Base-by-base conservation (phyloP, 1,140 invertebrate species). In the Luehdorfia chinensis region DNA sequence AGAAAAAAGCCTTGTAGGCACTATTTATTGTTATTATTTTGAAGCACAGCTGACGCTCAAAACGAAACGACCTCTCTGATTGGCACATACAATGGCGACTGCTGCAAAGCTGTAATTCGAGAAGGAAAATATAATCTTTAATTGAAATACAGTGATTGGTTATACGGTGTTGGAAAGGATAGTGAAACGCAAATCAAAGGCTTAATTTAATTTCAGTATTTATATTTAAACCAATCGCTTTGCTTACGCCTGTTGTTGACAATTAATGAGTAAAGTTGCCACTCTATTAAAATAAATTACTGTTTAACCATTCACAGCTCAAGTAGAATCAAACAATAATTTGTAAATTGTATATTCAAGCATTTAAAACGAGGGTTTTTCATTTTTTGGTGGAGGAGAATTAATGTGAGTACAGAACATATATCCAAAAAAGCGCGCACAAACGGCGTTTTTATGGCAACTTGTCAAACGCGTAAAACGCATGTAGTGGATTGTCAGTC, bases 21-120 rank as follows among this genome's bases (percentile, higher is more conserved):
- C 4, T 16, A 11, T 43, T 43, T 43, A 30, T 43, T 43, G 39
- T 43, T 43, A 28, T 43, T 43, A 43, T 43, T 43, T 43, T 43
- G 39, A 27, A 30, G 27, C 27, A 43, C 39, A 43, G 39, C 39
- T 43, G 39, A 43, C 25, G 18, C 39, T 28, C 16, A 34, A 34
- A 13, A 43, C 4, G 25, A 27, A 2, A 7, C 30, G 9, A 5
- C 39, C 27, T 43, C 9, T 27, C 2, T 41, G 37, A 41, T 30
- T 30, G 39, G 36, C 36, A 43, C 8, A 30, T 18, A 43, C 39
- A 30, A 15, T 15, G 27, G 13, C 25, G 25, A 43, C 39, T 43
- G 15, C 15, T 9, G 39, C 39, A 15, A 23, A 9, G 27, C 27
- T 15, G 15, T 43, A 30, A 43, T 43, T 43, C 27, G 39, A 30